Evolutionary conservation across 1,140 invertebrate species (phyloP), one percentile per base, ranked within the genome.

Genomic region (Drosophila nannoptera): DNA sequence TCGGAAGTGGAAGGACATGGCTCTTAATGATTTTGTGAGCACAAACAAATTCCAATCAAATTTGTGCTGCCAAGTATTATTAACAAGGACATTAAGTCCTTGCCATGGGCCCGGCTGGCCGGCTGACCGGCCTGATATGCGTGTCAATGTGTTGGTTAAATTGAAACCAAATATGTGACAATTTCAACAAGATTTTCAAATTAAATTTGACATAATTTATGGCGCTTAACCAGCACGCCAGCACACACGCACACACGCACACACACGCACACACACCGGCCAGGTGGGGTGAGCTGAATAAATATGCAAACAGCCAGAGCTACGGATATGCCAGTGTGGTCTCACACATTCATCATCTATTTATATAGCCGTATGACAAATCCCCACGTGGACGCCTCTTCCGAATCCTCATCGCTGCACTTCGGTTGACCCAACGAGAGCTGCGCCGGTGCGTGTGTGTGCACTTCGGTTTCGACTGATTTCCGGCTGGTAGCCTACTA

Each of bases 201-300:
- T 81, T 75, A 81, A 84, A 84, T 77, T 66, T 73, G 48, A 75
- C 81, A 75, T 75, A 81, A 70, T 68, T 73, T 68, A 59, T 59
- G 49, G 54, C 38, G 55, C 48, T 63, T 48, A 55, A 33, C 65
- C 60, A 69, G 38, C 22, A 42, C 7, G 38, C 48, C 36, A 12
- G 50, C 49, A 22, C 50, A 54, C 46, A 9, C 35, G 33, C 32
- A 35, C 29, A 52, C 59, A 52, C 31, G 40, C n/a, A 55, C 36
- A 42, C 33, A 12, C 38, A 1, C 38, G 2, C 11, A 14, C n/a
- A 31, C 36, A 40, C 2, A 8, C 7, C n/a, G n/a, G 8, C 40
- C 35, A 16, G 52, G 38, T 61, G 7, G 53, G 49, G 36, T 43
- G 40, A 22, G 32, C 64, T 56, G 32, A 31, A 52, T 62, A 62